phyloP scores from a whole-genome alignment of 2,797 vertebrate species.

The Eospalax fontanierii region DNA sequence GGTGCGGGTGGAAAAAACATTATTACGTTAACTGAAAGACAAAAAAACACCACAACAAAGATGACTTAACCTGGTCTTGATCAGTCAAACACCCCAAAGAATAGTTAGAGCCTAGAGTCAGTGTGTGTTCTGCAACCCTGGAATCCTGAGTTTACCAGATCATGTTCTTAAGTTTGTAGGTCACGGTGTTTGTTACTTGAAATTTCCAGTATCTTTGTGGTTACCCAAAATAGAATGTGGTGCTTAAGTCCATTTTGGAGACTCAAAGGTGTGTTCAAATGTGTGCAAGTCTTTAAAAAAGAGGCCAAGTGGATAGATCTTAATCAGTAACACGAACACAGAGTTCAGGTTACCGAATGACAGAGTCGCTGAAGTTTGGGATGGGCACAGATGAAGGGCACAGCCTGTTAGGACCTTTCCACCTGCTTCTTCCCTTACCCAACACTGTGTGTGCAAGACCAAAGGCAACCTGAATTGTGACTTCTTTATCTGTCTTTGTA shows the following conservation, averaged over 20 bases:
- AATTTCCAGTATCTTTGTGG: constrained; percentile 74
- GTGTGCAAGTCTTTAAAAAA: constrained; percentile 67
- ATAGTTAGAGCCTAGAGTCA: background rate
- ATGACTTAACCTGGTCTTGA: background rate
- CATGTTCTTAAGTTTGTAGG: constrained; percentile 54
- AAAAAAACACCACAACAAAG: background rate
- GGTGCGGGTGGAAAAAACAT: background rate
- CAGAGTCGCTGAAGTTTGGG: background rate
- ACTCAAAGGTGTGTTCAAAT: constrained; percentile 63
- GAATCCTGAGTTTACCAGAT: background rate
- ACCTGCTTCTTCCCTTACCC: constrained; percentile 56
- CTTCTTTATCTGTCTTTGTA: constrained; percentile 43
- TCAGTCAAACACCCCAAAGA: background rate
- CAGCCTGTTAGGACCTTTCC: constrained; percentile 5
- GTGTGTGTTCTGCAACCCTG: background rate
- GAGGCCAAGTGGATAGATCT: constrained; percentile 75
- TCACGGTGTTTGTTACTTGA: constrained; percentile 58
- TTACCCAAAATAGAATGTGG: constrained; percentile 66
- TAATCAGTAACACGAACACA: constrained; percentile 71
- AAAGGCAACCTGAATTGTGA: constrained; percentile 6
- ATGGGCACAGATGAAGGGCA: background rate
- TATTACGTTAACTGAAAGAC: background rate
- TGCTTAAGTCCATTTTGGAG: constrained; percentile 24
- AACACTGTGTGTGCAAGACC: background rate
- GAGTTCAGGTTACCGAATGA: constrained; percentile 54